Conservation (phyloP, 2,797 vertebrate genomes). For the Enteromius anoplus region DNA sequence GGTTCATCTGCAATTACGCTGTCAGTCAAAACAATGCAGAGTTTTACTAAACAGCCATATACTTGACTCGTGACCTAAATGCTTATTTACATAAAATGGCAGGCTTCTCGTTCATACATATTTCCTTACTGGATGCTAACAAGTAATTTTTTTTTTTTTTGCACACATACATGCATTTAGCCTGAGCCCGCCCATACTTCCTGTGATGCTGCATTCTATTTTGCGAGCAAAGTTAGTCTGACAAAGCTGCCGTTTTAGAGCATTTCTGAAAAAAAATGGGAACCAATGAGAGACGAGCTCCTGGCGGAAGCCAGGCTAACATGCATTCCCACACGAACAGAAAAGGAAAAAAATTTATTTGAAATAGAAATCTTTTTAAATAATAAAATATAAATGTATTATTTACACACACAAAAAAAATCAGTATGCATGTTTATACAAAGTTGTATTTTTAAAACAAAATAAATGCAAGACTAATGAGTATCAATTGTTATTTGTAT, state of each 20-base stretch:
- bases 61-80: slow-evolving; percentile 19
- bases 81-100: background rate
- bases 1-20: slow-evolving; percentile 20
- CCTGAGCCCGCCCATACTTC: too few relatives aligned
- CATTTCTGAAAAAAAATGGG: too few relatives aligned
- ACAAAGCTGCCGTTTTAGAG: too few relatives aligned
- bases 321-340: background rate
- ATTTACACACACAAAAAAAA: background rate
- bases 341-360: background rate
- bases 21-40: slow-evolving; percentile 26
- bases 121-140: background rate
- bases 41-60: slow-evolving; percentile 13
- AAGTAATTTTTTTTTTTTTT: background rate
- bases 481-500: background rate
- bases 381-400: background rate
- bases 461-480: background rate
- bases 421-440: too few relatives aligned
- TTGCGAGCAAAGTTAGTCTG: too few relatives aligned
- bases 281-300: too few relatives aligned
- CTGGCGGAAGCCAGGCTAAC: too few relatives aligned
- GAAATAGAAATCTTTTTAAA: background rate
- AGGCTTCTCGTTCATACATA: background rate
- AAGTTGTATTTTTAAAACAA: too few relatives aligned
- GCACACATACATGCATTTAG: background rate
- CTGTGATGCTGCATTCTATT: too few relatives aligned